Conservation (phyloP, 2,797 vertebrate genomes). For the Cryptoblepharus egeriae region DNA sequence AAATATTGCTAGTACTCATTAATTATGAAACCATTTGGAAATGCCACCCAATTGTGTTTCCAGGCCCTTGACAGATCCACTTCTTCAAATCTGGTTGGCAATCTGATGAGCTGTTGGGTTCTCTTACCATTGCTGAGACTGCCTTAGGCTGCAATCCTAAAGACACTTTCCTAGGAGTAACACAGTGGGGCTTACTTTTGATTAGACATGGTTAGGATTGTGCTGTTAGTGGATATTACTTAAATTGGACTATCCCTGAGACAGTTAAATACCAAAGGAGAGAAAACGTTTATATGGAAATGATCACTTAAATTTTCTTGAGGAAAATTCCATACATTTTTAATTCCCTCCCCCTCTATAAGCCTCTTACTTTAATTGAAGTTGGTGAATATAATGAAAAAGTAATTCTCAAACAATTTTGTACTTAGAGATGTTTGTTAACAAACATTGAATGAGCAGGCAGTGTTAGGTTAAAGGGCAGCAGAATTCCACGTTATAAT, state of each 20-base stretch:
- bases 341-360: conserved; percentile 67
- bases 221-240: conserved; percentile 51
- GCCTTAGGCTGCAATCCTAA: too few species aligned
- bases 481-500: conserved; percentile 75
- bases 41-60: conserved; percentile 7
- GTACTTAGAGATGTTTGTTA: conserved; percentile 79
- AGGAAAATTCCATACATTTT: conserved; percentile 65
- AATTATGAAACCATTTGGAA: background rate
- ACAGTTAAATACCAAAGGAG: conserved; percentile 9
- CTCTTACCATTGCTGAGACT: conserved; percentile 25
- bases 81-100: conserved; percentile 27
- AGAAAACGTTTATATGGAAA: conserved; percentile 50
- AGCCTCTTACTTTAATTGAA: conserved; percentile 76
- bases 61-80: background rate
- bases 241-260: conserved; percentile 42
- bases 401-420: conserved; percentile 76
- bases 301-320: conserved; percentile 64
- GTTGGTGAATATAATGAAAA: conserved; percentile 73
- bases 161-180: too few species aligned
- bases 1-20: background rate
- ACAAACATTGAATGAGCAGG: conserved; percentile 74
- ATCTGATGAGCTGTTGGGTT: conserved; percentile 29
- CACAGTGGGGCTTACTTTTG: too few species aligned
- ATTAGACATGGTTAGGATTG: too few species aligned
- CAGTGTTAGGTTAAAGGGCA: conserved; percentile 78